These are phyloP conservation scores for Melospiza melodia DNA, from an alignment of 2,113 vertebrate species.

Conservation along the genomic window DNA sequence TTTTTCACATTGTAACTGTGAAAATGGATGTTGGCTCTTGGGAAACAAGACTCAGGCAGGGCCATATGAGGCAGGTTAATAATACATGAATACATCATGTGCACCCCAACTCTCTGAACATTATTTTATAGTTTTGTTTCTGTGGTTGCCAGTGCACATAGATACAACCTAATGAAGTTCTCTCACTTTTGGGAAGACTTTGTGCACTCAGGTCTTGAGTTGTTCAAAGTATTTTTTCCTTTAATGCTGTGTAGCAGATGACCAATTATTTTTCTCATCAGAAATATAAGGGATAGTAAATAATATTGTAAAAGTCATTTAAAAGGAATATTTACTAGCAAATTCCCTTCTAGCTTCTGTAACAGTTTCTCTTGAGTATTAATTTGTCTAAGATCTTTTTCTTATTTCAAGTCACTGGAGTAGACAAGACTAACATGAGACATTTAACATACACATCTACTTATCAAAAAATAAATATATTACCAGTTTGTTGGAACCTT, in stretches of 20 bases:
- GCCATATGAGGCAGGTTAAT: background rate
- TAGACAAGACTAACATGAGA: background rate
- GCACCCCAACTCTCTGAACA: background rate
- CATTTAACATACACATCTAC: background rate
- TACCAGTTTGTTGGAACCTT: background rate
- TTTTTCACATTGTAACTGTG: background rate
- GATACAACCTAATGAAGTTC: background rate
- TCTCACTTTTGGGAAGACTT: background rate
- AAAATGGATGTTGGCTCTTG: background rate
- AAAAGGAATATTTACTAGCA: background rate
- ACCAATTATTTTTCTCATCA: background rate
- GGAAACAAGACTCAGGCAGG: background rate
- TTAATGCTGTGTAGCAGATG: background rate
- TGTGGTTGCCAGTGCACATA: background rate
- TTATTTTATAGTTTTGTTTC: background rate
- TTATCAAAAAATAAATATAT: slow-evolving; percentile 44
- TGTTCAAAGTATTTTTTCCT: background rate
- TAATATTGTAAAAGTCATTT: background rate
- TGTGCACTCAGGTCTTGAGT: background rate
- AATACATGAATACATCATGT: background rate
- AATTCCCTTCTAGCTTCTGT: background rate
- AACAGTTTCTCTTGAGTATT: background rate
- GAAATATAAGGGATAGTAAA: background rate
- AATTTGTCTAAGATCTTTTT: background rate
- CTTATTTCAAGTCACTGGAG: background rate